A percentile compares a stretch with the other conserved stretches of the same genome.
Conservation (phyloP, 2,888 invertebrate species). For the Atherix ibis region DNA sequence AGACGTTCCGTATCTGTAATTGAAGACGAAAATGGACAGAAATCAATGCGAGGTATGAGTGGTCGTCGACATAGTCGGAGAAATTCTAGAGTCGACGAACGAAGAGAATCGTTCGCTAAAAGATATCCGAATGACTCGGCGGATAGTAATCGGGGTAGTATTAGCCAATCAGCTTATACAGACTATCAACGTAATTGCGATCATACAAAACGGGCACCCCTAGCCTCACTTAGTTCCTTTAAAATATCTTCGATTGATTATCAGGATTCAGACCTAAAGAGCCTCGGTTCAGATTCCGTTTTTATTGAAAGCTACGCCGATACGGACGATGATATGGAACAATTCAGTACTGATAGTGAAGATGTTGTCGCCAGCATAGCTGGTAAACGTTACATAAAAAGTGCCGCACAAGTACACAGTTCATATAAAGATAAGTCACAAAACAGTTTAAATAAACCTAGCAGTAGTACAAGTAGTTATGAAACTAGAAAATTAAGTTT, state of each 20-base stretch:
- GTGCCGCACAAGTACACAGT: too few relatives aligned
- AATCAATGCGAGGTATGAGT: too few relatives aligned
- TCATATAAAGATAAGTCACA: too few relatives aligned
- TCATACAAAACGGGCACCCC: slow-evolving; percentile 41
- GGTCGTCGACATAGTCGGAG: too few relatives aligned
- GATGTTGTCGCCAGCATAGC: slow-evolving; percentile 29
- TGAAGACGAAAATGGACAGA: background rate
- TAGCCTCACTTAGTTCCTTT: slow-evolving; percentile 66
- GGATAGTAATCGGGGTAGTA: slow-evolving; percentile 9
- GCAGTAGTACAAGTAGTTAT: too few relatives aligned
- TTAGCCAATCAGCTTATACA: slow-evolving; percentile 8
- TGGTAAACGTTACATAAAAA: too few relatives aligned
- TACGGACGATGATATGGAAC: slow-evolving; percentile 68
- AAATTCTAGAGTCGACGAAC: background rate
- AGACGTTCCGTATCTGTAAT: slow-evolving; percentile 14
- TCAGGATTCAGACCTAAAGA: slow-evolving; percentile 53
- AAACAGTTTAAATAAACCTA: too few relatives aligned
- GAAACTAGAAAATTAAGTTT: too few relatives aligned
- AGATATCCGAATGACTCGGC: slow-evolving; percentile 12
- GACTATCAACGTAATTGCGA: slow-evolving; percentile 6
- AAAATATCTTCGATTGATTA: slow-evolving; percentile 51
- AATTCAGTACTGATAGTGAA: slow-evolving; percentile 71
- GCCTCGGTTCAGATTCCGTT: slow-evolving; percentile 64
- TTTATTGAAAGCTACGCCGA: slow-evolving; percentile 56
- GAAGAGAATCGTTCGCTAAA: slow-evolving; percentile 17